A percentile compares a stretch with the other conserved stretches of the same genome.
These are phyloP conservation scores for Sycobia sp. DNA, from an alignment of 1,140 invertebrate species.

Conservation along the genomic window DNA sequence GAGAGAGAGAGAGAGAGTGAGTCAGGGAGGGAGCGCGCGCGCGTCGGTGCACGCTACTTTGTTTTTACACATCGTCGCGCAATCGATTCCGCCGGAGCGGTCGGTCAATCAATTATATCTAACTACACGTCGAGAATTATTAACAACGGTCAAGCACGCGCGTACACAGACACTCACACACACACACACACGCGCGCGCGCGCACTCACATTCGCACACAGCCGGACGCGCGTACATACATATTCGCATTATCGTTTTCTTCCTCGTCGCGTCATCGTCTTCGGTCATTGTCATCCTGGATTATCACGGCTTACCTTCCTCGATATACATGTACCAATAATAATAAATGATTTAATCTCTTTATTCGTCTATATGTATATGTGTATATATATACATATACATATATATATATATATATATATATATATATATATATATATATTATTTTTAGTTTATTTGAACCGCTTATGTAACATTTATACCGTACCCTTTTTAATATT, in stretches of 20 bases:
- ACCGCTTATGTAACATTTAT: conserved; percentile 12
- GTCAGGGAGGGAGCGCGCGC: not conserved
- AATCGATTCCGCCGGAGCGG: conserved; percentile 37
- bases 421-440: not conserved
- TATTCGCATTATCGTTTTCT: not conserved
- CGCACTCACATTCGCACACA: too few relatives aligned
- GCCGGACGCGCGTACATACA: not conserved
- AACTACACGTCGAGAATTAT: conserved; percentile 21
- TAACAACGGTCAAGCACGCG: not conserved
- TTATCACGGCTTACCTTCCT: conserved; percentile 25
- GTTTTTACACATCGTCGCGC: conserved; percentile 29
- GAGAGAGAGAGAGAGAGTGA: not conserved
- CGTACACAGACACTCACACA: not conserved
- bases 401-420: too few relatives aligned
- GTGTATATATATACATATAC: not conserved
- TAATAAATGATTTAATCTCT: conserved; percentile 7
- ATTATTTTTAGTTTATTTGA: conserved; percentile 13
- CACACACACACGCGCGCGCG: too few relatives aligned
- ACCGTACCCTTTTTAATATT: conserved; percentile 3
- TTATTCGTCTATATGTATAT: conserved; percentile 7
- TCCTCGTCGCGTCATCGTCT: conserved; percentile 14
- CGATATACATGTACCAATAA: conserved; percentile 16
- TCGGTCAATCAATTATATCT: conserved; percentile 23
- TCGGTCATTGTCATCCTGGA: conserved; percentile 12
- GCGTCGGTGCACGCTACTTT: not conserved